A percentile compares a stretch with the other conserved stretches of the same genome.
These are phyloP conservation scores for Ramphastos sulfuratus DNA, from an alignment of 2,113 vertebrate species.

Conservation along the genomic window DNA sequence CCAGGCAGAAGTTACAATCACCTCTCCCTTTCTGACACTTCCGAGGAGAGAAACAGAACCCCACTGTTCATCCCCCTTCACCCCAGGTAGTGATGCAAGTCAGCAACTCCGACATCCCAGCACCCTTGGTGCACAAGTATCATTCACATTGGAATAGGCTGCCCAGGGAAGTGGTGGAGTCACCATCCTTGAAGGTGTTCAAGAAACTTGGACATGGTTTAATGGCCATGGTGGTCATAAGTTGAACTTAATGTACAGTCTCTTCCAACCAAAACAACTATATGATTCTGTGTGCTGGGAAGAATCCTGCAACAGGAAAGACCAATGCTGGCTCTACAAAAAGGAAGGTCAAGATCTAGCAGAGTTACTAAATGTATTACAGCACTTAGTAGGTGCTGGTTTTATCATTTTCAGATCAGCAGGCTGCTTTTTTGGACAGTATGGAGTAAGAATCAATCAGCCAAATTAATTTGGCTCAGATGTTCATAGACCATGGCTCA, in stretches of 20 bases:
- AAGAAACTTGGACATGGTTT: no score
- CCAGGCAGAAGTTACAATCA: not conserved
- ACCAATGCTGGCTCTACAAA: not conserved
- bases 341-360: not conserved
- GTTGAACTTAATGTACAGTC: no score
- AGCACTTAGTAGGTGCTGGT: not conserved
- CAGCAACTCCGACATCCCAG: rapidly evolving
- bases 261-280: no score
- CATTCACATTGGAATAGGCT: no score
- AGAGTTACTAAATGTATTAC: not conserved
- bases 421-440: not conserved
- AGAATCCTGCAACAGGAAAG: not conserved
- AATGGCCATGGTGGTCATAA: no score
- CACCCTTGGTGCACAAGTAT: not conserved
- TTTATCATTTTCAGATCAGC: not conserved
- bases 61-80: rapidly evolving
- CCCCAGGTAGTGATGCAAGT: rapidly evolving
- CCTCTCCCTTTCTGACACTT: not conserved
- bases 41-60: rapidly evolving
- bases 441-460: not conserved
- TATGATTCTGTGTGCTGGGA: not conserved
- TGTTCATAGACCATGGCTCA: not conserved
- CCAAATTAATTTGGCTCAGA: conserved; percentile 11
- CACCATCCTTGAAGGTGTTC: no score
- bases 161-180: no score